Percentiles rank a stretch among this genome's conserved stretches.
Conservation (phyloP, 2,797 vertebrate genomes). For the Rhadinocentrus ornatus region DNA sequence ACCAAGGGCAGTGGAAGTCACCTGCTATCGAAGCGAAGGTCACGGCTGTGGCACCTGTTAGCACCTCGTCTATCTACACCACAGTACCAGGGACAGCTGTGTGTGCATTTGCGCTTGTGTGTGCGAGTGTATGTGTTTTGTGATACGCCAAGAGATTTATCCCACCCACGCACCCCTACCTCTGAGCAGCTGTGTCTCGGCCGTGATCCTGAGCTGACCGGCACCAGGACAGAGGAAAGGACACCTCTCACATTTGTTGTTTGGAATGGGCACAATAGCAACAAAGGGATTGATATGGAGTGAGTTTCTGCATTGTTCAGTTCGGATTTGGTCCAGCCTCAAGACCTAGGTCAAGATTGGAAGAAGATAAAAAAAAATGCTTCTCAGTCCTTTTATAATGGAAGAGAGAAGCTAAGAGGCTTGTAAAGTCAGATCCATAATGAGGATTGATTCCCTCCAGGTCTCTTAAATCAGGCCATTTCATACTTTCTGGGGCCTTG, state of each 20-base stretch:
- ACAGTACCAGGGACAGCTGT: constrained; percentile 81
- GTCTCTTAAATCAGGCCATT: constrained; percentile 45
- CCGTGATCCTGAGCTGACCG: constrained; percentile 70
- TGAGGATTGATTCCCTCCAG: constrained; percentile 54
- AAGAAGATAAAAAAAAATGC: constrained; percentile 40
- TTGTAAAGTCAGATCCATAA: constrained; percentile 62
- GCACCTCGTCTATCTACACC: constrained; percentile 82
- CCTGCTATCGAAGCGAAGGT: constrained; percentile 80
- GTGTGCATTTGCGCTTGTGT: constrained; percentile 71
- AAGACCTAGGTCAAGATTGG: constrained; percentile 52
- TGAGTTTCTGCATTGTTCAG: constrained; percentile 57
- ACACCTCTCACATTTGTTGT: constrained; percentile 71
- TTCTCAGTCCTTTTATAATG: constrained; percentile 45
- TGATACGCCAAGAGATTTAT: constrained; percentile 79
- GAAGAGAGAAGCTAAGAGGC: constrained; percentile 51
- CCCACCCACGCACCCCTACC: constrained; percentile 79
- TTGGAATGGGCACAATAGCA: constrained; percentile 68
- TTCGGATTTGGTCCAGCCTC: constrained; percentile 69
- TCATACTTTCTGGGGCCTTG: constrained; percentile 18
- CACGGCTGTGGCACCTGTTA: constrained; percentile 82
- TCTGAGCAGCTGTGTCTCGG: constrained; percentile 80
- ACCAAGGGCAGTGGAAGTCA: constrained; percentile 80
- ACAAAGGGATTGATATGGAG: constrained; percentile 55
- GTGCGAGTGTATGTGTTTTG: constrained; percentile 54
- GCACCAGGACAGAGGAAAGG: constrained; percentile 73